Conservation (phyloP, 2,888 invertebrate species). For the Netelia melanura region DNA sequence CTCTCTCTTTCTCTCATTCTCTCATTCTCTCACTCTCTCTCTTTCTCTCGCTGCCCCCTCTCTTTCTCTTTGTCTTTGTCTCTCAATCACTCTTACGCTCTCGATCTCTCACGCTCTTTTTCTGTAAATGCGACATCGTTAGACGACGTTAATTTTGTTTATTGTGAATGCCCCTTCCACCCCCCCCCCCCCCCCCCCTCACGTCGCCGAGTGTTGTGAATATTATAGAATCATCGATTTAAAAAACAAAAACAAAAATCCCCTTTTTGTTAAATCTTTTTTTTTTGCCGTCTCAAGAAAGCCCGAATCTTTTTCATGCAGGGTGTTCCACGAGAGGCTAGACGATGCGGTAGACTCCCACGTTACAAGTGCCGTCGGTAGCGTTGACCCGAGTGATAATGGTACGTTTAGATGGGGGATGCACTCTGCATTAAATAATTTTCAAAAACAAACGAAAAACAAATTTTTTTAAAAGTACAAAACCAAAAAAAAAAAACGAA, state of each 20-base stretch:
- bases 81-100: conserved; percentile 66
- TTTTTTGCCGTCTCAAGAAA: conserved; percentile 60
- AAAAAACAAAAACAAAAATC: conserved; percentile 45
- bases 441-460: conserved; percentile 30
- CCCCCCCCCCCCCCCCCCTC: conserved; percentile 34
- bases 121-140: conserved; percentile 11
- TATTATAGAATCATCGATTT: conserved; percentile 30
- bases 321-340: conserved; percentile 78
- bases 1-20: neutral
- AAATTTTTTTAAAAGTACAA: conserved; percentile 14
- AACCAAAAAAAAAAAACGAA: conserved; percentile 35
- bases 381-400: conserved; percentile 64
- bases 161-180: neutral
- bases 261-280: conserved; percentile 41
- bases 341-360: conserved; percentile 66
- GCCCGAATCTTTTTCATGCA: conserved; percentile 72
- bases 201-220: conserved; percentile 68
- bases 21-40: neutral
- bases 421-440: conserved; percentile 58
- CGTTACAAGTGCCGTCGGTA: conserved; percentile 67
- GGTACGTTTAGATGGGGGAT: conserved; percentile 67
- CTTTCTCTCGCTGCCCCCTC: neutral
- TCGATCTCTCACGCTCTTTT: conserved; percentile 63
- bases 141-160: neutral
- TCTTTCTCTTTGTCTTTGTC: neutral